Evolutionary conservation across 2,888 invertebrate genomes (phyloP), one percentile per base, ranked within the genome.

Genomic region (Drosophila neonasuta): DNA sequence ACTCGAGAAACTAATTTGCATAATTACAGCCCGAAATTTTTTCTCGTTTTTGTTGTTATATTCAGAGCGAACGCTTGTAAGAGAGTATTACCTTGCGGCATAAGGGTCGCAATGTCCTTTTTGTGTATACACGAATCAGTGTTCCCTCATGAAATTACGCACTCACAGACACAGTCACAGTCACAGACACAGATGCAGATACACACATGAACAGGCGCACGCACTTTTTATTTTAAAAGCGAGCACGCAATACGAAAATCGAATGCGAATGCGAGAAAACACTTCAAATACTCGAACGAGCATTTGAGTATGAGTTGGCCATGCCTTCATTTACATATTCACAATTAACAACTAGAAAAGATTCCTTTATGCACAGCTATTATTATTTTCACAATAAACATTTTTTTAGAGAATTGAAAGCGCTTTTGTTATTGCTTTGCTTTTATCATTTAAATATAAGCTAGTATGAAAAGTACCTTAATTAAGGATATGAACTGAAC

Each of bases 11-110:
- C 87, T 87, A 86, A 83, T 83, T 83, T 83, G 87, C 82, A 83
- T 83, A 83, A 83, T 83, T 87, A 87, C 82, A 86, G 87, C 84
- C 82, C 82, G 82, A 67, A 83, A 70, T 87, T 74, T 85, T 77
- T 74, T 64, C 39, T 55, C 51, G 7, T n/a, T 56, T 45, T 46
- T 34, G 15, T 34, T 44, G 30, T 41, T 51, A 10, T 29, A 39
- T 39, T 57, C 57, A 48, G 48, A 57, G n/a, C 68, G 50, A 60
- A 48, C 56, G 66, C 57, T 46, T 66, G 41, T 39, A 13, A 65
- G 36, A 50, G 15, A 48, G 42, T 56, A 15, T 17, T 62, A 46
- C 39, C 39, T 41, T 68, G 50, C 57, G 62, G 63, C 65, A 72
- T 59, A 85, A 77, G 87, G 83, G 83, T 70, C 87, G 87, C 85